A percentile compares a stretch with the other conserved stretches of the same genome.
Evolutionary conservation across 2,888 invertebrate species (phyloP).

Genomic region (Celastrina argiolus): DNA sequence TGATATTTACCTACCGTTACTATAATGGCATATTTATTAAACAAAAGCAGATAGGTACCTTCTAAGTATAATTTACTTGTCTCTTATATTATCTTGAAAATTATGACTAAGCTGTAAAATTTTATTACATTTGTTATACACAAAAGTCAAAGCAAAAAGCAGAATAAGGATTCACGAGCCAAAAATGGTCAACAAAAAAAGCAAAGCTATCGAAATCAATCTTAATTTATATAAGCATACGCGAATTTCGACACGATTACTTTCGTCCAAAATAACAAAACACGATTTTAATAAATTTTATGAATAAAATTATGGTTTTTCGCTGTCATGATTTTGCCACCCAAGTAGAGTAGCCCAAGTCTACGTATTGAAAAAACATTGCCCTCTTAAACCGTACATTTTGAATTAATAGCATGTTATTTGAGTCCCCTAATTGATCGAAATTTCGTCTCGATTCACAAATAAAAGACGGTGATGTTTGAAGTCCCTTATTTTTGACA

Average conservation of each 20-base stretch:
- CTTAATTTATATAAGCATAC: background rate
- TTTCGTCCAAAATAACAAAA: background rate
- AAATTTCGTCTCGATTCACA: conserved; percentile 28
- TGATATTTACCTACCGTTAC: too few species aligned
- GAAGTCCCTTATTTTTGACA: conserved; percentile 6
- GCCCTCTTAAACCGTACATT: conserved; percentile 32
- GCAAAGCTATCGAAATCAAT: background rate
- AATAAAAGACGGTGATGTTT: conserved; percentile 23
- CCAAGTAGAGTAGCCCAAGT: conserved; percentile 43
- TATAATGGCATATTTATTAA: too few species aligned
- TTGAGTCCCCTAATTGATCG: conserved; percentile 34
- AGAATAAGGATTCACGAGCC: background rate
- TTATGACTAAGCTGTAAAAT: background rate
- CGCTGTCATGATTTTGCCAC: conserved; percentile 54
- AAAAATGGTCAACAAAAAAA: background rate
- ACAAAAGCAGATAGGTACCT: too few species aligned
- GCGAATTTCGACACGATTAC: background rate
- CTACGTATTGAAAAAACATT: conserved; percentile 23
- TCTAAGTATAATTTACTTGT: background rate
- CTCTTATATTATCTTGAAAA: background rate
- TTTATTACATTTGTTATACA: background rate
- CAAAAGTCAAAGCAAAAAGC: background rate
- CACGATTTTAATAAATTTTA: conserved; percentile 34
- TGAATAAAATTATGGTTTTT: conserved; percentile 38
- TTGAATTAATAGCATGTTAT: conserved; percentile 32